Base-by-base conservation (phyloP, 2,113 vertebrate species). In the Phalacrocorax aristotelis region DNA sequence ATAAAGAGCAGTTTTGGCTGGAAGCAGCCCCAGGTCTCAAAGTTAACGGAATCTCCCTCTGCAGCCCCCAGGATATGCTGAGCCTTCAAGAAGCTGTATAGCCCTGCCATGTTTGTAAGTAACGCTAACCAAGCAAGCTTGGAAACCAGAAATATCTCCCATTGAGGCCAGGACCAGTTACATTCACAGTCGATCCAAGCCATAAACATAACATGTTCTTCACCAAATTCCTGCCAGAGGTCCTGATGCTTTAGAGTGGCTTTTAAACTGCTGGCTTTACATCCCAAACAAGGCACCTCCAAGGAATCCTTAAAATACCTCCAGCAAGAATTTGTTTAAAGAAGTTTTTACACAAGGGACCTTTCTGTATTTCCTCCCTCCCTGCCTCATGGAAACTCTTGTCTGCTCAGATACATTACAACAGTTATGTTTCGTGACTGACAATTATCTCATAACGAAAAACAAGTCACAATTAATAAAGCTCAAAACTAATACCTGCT, bases 391-490 rank as follows among this genome's bases (percentile, higher is more conserved):
- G 90, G 93, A 97, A 91, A 95, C 75, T 93, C 96, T 96, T 97
- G 82, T 75, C 97, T 97, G 86, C 91, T 97, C 75, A 95, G 95
- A 97, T 94, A 29, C 0, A 15, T 95, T 96, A 66, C 93, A 96
- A 95, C 94, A 97, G 98, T 98, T 99, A 98, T 98, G 98, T 98
- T 98, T 99, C 76, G 93, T 98, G 98, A 98, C 98, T 99, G 98
- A 98, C 98, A 99, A 99, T 99, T 99, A 99, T 98, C 98, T 98
- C 98, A 98, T 99, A 99, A 99, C 99, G 98, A 99, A 99, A 99
- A 99, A 98, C 98, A 98, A 99, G 99, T 99, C 99, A 99, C 98
- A 99, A 98, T 98, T 98, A 99, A 99, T 99, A 98, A 99, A 98
- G 97, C 98, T 99, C 98, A 99, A 98, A 98, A 98, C 97, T 95